Base-by-base conservation (phyloP, 2,797 vertebrate species). In the Hoplostethus mediterraneus region DNA sequence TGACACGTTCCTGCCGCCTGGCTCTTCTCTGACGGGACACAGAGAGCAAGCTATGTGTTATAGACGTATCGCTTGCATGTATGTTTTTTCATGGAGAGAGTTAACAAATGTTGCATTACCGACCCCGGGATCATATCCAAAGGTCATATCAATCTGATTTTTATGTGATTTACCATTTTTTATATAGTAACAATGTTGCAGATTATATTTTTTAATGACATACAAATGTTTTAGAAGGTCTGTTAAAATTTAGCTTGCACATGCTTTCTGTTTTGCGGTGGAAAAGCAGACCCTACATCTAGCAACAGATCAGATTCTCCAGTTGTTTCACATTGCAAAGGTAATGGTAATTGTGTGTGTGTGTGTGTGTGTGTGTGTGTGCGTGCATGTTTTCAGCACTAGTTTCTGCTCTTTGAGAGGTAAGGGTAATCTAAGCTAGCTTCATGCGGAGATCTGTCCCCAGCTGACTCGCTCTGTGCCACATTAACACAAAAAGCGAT, bases 401-500 rank as follows among this genome's bases (percentile, higher is more conserved):
- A 16, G 17, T 21, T 14, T 12, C 11, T 67, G 13, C 1, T 45
- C 28, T 28, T 8, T 52, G 55, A 47, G 55, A 59, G 6, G 5
- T 28, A 56, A 71, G 53, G 40, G 55, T 57, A 17, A 53, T 45
- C 1, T 2, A 38, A 60, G 16, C 4, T 10, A 42, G 42, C 14
- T 65, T 52, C 6, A 48, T 38, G 9, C 6, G 59, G 33, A 45
- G n/a, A 21, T 11, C 55, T 77, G 60, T 75, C 67, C 80, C 77
- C 31, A 57, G 44, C 49, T 68, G 73, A 69, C 75, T 67, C 17
- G 7, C 55, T 47, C 44, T 40, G 64, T 71, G 45, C 51, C 52
- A 57, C 57, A 75, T 65, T 44, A 64, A 65, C 60, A 53, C 36
- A 49, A 67, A 55, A 62, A 63, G n/a, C 48, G 17, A 80, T 64